Evolutionary conservation across 2,797 vertebrate species (phyloP), one percentile per base, ranked within the genome.

Genomic region (Pangasius larnaudii): DNA sequence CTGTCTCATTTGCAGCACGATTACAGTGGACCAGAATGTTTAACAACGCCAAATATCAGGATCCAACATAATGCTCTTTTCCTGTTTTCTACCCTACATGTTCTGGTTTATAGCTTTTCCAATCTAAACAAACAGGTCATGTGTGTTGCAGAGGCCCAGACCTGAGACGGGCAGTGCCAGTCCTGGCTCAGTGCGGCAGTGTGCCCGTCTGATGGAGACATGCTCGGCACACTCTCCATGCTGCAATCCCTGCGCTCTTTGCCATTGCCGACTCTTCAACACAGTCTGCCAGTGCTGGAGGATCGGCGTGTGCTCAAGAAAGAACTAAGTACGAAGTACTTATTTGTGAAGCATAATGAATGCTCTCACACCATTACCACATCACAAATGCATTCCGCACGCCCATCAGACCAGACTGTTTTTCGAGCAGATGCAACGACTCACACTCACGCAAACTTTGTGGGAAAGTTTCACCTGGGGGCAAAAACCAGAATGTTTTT

Each of bases 181-280:
- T 2, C 74, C 74, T 49, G 83, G 51, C 27, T 96, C 97, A 0
- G 95, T 93, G 0, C 96, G 96, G 0, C 96, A 96, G 91, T 99
- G 98, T 0, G 94, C 97, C 67, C 95, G 95, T 22, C 92, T 97
- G 46, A 97, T 96, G 86, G 98, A 98, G 88, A 97, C 92, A 90
- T 99, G 98, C 92, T 95, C 97, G 0, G 92, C 95, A n/a, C 95
- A 96, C 0, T 87, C 95, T 79, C 92, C 96, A 8, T 99, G 98
- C 94, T 99, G 98, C 0, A 97, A 97, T 90, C 97, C 97, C 22
- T 98, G 98, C 0, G 96, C 97, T 88, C 96, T 96, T 65, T 99
- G 98, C 92, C 98, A 96, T 95, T 98, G 98, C 92, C 97, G 97
- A 75, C 97, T 98, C 93, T 99, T 99, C 94, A 98, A 98, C 4